These are phyloP conservation scores for Cepaea nemoralis DNA, from an alignment of 1,140 invertebrate species.

Conservation along the genomic window DNA sequence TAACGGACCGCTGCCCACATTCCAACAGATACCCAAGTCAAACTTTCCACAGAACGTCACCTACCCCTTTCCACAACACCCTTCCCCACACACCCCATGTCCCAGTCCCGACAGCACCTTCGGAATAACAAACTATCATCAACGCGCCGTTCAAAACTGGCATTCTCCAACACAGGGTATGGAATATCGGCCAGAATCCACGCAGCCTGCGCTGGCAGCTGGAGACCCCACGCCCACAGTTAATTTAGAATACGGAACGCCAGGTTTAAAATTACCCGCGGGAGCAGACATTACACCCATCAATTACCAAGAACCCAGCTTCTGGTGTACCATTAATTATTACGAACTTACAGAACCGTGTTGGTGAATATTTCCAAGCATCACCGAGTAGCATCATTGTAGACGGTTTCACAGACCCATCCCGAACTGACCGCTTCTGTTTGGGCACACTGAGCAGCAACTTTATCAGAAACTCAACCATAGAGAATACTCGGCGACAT, in stretches of 20 bases:
- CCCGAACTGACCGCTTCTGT: conserved; percentile 89
- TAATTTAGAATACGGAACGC: not conserved
- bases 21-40: conserved; percentile 86
- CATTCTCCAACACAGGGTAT: no score
- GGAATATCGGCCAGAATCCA: not conserved
- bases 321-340: conserved; percentile 95
- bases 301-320: conserved; percentile 86
- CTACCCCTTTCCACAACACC: conserved; percentile 73
- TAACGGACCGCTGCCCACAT: conserved; percentile 79
- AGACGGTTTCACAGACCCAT: conserved; percentile 96
- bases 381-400: conserved; percentile 91
- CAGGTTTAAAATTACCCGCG: not conserved
- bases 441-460: conserved; percentile 95
- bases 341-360: conserved; percentile 95
- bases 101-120: conserved; percentile 78
- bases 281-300: conserved; percentile 49
- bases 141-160: no score
- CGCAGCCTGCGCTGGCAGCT: not conserved
- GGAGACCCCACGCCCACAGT: not conserved
- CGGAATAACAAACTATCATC: no score
- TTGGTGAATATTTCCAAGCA: conserved; percentile 95
- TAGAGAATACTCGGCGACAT: conserved; percentile 95
- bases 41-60: conserved; percentile 96
- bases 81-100: conserved; percentile 61
- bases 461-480: conserved; percentile 96